Conservation (phyloP, 2,113 vertebrate species). For the Fregetta grallaria region DNA sequence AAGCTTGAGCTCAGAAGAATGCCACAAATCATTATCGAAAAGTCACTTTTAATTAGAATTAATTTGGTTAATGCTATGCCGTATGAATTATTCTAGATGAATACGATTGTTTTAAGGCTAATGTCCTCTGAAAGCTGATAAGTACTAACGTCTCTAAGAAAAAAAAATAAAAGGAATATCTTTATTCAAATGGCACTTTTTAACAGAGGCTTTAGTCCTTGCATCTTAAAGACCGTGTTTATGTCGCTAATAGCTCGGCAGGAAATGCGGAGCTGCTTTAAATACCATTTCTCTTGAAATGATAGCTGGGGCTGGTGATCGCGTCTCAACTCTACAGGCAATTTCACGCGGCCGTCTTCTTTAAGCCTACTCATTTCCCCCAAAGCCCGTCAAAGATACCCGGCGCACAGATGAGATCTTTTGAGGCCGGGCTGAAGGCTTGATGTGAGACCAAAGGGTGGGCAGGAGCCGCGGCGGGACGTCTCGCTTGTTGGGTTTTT, state of each 20-base stretch:
- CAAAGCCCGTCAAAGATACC: neutral
- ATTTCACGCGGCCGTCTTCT: neutral
- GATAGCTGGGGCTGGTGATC: neutral
- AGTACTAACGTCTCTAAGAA: neutral
- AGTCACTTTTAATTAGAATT: neutral
- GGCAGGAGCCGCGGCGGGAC: accelerated
- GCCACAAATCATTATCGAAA: neutral
- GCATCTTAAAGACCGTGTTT: neutral
- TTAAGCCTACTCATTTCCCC: neutral
- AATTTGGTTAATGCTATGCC: neutral
- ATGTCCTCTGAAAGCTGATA: neutral
- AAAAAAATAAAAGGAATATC: neutral
- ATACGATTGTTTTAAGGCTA: neutral
- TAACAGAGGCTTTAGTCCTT: neutral
- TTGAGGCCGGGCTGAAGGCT: neutral
- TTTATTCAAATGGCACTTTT: neutral
- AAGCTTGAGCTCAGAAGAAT: neutral
- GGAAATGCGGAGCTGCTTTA: neutral
- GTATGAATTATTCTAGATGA: neutral
- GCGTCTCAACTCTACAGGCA: neutral
- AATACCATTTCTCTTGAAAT: neutral
- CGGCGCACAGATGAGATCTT: neutral
- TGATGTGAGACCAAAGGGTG: neutral
- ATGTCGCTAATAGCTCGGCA: neutral
- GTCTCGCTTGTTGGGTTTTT: too few relatives aligned